These are phyloP conservation scores for Oryzias dopingdopingensis DNA, from an alignment of 2,797 vertebrate species.

Conservation along the genomic window DNA sequence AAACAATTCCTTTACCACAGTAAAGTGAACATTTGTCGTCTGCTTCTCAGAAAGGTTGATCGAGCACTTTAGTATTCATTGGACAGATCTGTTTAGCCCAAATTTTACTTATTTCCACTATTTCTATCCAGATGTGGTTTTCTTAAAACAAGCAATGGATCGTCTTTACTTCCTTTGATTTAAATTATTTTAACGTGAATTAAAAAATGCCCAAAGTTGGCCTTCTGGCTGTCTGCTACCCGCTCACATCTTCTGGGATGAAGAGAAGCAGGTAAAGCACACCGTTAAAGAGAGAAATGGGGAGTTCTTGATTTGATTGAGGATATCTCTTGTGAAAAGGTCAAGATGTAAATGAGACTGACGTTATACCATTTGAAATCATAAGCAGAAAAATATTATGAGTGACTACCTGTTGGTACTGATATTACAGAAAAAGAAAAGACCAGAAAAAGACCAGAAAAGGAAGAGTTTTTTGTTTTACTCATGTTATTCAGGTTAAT, in stretches of 20 bases:
- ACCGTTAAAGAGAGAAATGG: constrained; percentile 26
- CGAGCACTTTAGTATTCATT: no score
- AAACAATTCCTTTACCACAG: no score
- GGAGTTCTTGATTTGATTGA: constrained; percentile 55
- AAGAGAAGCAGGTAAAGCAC: constrained; percentile 36
- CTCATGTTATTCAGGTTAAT: no score
- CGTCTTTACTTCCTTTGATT: no score
- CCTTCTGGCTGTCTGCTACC: constrained; percentile 29
- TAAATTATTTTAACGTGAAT: constrained; percentile 30
- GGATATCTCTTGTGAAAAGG: constrained; percentile 40
- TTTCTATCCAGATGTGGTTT: no score
- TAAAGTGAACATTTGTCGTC: no score
- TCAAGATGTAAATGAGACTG: constrained; percentile 66
- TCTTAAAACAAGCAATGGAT: not conserved
- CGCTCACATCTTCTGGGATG: constrained; percentile 28
- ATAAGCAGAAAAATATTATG: constrained; percentile 38
- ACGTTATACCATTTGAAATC: constrained; percentile 57
- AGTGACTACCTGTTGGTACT: not conserved
- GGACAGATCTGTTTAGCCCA: no score
- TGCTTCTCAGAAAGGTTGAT: no score
- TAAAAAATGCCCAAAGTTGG: constrained; percentile 40
- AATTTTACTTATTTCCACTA: no score
- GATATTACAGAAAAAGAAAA: no score
- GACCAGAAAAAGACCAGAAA: no score
- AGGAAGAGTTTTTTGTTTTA: no score